Evolutionary conservation across 2,113 vertebrate species (phyloP), one percentile per base, ranked within the genome.

Genomic region (Mormyrus lacerda): DNA sequence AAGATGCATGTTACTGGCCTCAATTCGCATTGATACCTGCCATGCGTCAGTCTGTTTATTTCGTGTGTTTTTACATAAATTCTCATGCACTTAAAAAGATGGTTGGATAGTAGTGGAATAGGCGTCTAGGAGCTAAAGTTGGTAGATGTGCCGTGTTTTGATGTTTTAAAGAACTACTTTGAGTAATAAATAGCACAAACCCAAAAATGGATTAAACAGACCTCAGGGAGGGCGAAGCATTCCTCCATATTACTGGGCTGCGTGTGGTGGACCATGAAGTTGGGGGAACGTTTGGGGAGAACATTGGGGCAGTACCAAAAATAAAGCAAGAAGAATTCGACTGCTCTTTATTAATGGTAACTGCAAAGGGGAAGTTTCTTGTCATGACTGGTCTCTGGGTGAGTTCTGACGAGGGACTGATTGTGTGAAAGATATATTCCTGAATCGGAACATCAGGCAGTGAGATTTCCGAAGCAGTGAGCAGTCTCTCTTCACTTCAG

Each of bases 221-320:
- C 73, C 35, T 79, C 73, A 79, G 73, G 35, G 35, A 79, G 17
- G 27, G 73, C 0, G 15, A 42, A 19, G 35, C 73, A 21, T 79
- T 79, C 73, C 73, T 31, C 83, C 44, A n/a, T 85, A 85, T 85
- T 85, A 48, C 44, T 48, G 44, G 83, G 47, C 83, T 85, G 42
- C 44, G 10, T 50, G 83, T 47, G 44, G 83, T 48, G 47, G 83
- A 15, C 83, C 47, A 50, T 48, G 83, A 50, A 85, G 47, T 85
- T 39, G 73, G 69, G 69, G 61, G 61, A 69, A 31, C 15, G 35
- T 76, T 13, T 76, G 69, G 69, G 69, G 13, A 39, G 69, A 76
- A 76, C 35, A 19, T 42, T 42, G 31, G 17, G 73, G 15, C 35
- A 42, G 73, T 79, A 35, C 73, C 15, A 79, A 39, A 79, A 42